phyloP scores from a whole-genome alignment of 2,113 vertebrate species.

The Chrysochloris asiatica region DNA sequence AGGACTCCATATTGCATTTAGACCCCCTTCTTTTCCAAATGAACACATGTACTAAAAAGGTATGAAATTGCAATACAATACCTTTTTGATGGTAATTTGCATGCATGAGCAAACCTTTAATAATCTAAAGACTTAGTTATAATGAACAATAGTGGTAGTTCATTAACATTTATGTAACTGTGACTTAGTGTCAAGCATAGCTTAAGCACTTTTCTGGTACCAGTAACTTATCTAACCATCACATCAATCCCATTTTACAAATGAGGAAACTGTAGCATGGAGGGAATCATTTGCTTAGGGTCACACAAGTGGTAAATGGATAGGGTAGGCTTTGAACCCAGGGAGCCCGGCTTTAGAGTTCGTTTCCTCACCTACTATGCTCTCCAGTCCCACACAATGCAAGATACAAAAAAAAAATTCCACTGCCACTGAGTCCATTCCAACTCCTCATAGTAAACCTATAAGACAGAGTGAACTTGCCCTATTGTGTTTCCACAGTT shows the following conservation, averaged over 20 bases:
- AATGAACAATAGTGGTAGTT: not conserved
- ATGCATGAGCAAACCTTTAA: conserved; percentile 11
- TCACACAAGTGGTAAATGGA: not conserved
- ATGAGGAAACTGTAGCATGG: not conserved
- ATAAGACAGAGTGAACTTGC: no score
- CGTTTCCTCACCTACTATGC: not conserved
- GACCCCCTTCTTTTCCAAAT: not conserved
- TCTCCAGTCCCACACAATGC: not conserved
- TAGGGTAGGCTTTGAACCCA: not conserved
- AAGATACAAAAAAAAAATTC: not conserved
- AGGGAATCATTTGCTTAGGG: not conserved
- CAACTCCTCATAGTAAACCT: no score
- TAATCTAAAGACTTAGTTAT: not conserved
- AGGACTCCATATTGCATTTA: not conserved
- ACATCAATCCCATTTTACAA: not conserved
- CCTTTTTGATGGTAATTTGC: not conserved
- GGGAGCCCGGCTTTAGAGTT: not conserved
- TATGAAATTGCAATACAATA: not conserved
- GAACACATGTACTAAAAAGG: not conserved
- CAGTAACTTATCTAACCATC: not conserved
- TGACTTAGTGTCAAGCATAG: not conserved
- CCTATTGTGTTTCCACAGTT: no score
- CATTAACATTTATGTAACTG: not conserved
- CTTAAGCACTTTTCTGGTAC: not conserved
- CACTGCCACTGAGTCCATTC: no score